Conservation (phyloP, 2,797 vertebrate genomes). For the Dryobates pubescens region DNA sequence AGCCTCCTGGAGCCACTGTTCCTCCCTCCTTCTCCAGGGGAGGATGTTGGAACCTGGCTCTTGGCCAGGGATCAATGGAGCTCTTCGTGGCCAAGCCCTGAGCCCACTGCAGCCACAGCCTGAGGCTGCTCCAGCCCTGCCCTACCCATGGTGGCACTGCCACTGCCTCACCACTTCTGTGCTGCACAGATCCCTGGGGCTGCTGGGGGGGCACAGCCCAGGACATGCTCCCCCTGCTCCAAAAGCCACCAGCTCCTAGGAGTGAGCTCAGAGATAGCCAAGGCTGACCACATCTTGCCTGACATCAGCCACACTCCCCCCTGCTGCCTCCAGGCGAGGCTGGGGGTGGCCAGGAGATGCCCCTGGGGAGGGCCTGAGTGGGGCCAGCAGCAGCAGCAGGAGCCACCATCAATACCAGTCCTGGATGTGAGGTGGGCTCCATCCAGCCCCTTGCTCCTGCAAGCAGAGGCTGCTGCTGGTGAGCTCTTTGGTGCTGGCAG, state of each 20-base stretch:
- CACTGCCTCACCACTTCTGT: neutral
- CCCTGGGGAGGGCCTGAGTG: neutral
- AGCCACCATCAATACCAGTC: fast-evolving
- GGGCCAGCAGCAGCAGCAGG: too few relatives aligned
- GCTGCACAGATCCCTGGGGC: fast-evolving
- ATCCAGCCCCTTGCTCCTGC: neutral
- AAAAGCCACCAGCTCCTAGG: fast-evolving
- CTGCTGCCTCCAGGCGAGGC: neutral
- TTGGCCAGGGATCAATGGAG: neutral
- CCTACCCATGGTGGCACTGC: too few relatives aligned
- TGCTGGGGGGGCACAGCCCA: fast-evolving
- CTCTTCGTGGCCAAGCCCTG: neutral
- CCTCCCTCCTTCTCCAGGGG: neutral
- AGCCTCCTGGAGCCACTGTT: neutral
- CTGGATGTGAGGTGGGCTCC: fast-evolving
- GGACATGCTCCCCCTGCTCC: fast-evolving
- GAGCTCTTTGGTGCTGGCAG: neutral
- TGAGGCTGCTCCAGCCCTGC: fast-evolving
- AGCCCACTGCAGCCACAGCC: neutral
- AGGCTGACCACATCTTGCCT: neutral
- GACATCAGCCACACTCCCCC: constrained; percentile 22
- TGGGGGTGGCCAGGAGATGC: neutral
- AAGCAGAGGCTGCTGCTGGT: neutral
- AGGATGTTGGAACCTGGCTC: neutral
- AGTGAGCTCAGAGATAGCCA: neutral